Base-by-base conservation (phyloP, 2,888 invertebrate genomes). In the Folsomia candida region DNA sequence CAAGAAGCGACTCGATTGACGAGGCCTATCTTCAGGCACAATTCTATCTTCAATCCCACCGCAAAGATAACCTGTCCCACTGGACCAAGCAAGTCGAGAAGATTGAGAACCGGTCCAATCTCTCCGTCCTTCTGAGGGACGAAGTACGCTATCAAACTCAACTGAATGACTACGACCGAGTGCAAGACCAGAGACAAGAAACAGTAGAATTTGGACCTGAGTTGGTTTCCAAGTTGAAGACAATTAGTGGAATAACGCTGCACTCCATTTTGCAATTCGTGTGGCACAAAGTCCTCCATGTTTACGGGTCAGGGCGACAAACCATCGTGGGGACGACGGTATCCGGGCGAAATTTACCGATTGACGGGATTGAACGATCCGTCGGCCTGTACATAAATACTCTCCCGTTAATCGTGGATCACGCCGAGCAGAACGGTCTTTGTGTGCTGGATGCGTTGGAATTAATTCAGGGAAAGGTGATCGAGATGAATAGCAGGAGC, bases 301-400 rank as follows among this genome's bases (percentile, higher is more conserved):
- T 24, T 18, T 58, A 26, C 24, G 69, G 69, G n/a, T 29, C 24
- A 14, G 47, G 59, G 3, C 25, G 61, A 18, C 26, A 27, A 22
- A 69, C 69, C 3, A 29, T 69, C 2, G 26, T 25, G 11, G 69
- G 69, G 20, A 54, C 59, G 4, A 47, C 51, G 20, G 59, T 69
- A 18, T 65, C 69, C n/a, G 59, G 57, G 6, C 54, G 69, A 22
- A 58, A 66, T 24, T 22, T 66, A 2, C 69, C 69, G 4, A 47
- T 69, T 2, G 28, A 26, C 3, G 59, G 25, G 18, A 26, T 69
- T 4, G 65, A 69, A n/a, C 9, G 24, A 26, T 54, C 58, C 2
- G 69, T 69, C 3, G 69, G 69, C n/a, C 60, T 69, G n/a, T 69
- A 37, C 27, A 58, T 69, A 4, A 69, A 69, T 29, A 69, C 69